Base-by-base conservation (phyloP, 2,888 invertebrate genomes). In the Troides oblongomaculatus region DNA sequence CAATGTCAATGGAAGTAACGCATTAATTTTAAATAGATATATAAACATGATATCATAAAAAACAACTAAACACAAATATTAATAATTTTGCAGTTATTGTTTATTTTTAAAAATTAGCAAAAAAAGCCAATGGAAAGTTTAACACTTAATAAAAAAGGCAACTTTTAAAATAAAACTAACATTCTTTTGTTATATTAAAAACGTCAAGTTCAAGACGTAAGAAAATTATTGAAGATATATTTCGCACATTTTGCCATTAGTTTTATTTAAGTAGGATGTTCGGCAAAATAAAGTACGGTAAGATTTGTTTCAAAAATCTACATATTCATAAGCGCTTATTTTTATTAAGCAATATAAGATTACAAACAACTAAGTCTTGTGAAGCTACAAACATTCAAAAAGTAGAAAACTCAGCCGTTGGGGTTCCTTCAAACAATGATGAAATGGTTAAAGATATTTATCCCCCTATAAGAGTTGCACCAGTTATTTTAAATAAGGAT, bases 401-500 rank as follows among this genome's bases (percentile, higher is more conserved):
- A 60, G 60, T 23, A 2, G 64, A 60, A 36, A 64, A 60, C n/a
- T 53, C 70, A 59, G 30, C 36, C 3, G 39, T 60, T 64, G 59
- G n/a, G 23, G 73, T 70, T n/a, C 36, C 73, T 21, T 62, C 76
- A n/a, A 43, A 69, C 14, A 72, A 64, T 23, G 75, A 75, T 59
- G 74, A 73, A 69, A 72, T 74, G 62, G 71, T 77, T 7, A 76
- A 76, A 60, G 86, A 88, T 73, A 79, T 88, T 73, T 87, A 81
- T 71, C 79, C 88, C 12, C 66, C 85, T 5, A 69, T 83, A 5
- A 79, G 84, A 69, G 82, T 83, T 25, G 79, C 88, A 68, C 88
- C 90, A 43, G 73, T 88, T 60, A 69, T 86, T n/a, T 76, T 80
- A 65, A 83, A 80, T 70, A 90, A 87, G 69, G 89, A 90, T 39